phyloP scores from a whole-genome alignment of 2,888 invertebrate species.

The Scaptomyza parva region DNA sequence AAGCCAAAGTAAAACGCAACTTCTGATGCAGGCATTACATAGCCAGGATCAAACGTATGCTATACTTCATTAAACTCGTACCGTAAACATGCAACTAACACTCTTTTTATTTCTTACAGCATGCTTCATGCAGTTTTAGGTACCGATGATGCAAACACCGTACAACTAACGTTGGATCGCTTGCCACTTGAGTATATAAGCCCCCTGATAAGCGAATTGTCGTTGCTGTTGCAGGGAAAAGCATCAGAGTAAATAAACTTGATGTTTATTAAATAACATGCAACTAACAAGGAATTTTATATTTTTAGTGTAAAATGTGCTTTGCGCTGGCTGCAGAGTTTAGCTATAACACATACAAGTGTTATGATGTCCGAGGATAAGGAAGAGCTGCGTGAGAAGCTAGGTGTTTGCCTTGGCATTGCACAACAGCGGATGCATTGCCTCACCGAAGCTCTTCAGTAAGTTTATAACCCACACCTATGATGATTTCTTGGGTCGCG shows the following conservation, averaged over 20 bases:
- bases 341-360: slow-evolving; percentile 83
- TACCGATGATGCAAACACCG: slow-evolving; percentile 88
- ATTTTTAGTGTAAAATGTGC: slow-evolving; percentile 80
- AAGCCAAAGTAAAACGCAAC: slow-evolving; percentile 91
- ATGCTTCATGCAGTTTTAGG: slow-evolving; percentile 91
- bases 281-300: slow-evolving; percentile 8
- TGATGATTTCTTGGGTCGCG: background rate
- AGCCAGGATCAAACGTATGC: slow-evolving; percentile 90
- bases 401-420: slow-evolving; percentile 83
- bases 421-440: slow-evolving; percentile 83
- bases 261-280: background rate
- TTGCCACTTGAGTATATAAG: slow-evolving; percentile 91
- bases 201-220: slow-evolving; percentile 90
- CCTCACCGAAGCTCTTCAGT: slow-evolving; percentile 83
- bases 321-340: slow-evolving; percentile 80
- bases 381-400: slow-evolving; percentile 81
- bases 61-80: background rate
- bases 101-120: slow-evolving; percentile 72
- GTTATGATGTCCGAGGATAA: slow-evolving; percentile 83
- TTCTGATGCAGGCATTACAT: slow-evolving; percentile 93
- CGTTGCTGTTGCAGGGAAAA: slow-evolving; percentile 88
- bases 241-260: slow-evolving; percentile 87
- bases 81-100: background rate
- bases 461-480: slow-evolving; percentile 35
- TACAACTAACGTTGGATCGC: slow-evolving; percentile 90